Base-by-base conservation (phyloP, 2,797 vertebrate species). In the Danio jaintianensis region DNA sequence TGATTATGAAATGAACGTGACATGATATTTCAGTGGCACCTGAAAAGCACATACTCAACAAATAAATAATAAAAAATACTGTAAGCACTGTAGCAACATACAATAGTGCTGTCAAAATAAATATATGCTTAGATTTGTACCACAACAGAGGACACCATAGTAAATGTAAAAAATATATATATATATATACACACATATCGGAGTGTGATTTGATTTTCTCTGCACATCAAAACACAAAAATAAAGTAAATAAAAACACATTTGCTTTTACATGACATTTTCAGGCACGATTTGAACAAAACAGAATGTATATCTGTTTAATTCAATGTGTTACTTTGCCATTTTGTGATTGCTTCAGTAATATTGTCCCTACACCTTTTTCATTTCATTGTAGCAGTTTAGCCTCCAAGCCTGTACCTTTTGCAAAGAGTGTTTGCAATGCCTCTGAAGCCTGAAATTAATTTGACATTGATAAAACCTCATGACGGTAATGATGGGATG, bases 401-500 rank as follows among this genome's bases (percentile, higher is more conserved):
- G 29, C 29, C 42, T 61, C 16, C 16, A 48, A 18, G 38, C 16
- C 11, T 62, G 20, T 48, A n/a, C n/a, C n/a, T n/a, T n/a, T n/a
- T n/a, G 38, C 22, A 9, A 45, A 50, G 42, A 50, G 11, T 1
- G 6, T 64, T 43, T 63, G 16, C 56, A 53, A 18, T 53, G 58
- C n/a, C 8, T 75, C 59, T 53, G 47, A 63, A 42, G 10, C 11
- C 11, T 52, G n/a, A 42, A 42, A 75, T 40, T 59, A 5, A 20
- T 70, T 50, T 61, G 43, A 61, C 45, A 5, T 20, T 50, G 55
- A 40, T 69, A 22, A 68, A 68, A 11, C 22, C 12, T 42, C 18
- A 18, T 43, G 11, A 61, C 43, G 42, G 12, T 50, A 52, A 71
- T 79, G 45, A 79, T 18, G 36, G 45, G 77, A 52, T 61, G 77